Conservation (phyloP, 2,113 vertebrate species). For the Dolichallabes microphthalmus region DNA sequence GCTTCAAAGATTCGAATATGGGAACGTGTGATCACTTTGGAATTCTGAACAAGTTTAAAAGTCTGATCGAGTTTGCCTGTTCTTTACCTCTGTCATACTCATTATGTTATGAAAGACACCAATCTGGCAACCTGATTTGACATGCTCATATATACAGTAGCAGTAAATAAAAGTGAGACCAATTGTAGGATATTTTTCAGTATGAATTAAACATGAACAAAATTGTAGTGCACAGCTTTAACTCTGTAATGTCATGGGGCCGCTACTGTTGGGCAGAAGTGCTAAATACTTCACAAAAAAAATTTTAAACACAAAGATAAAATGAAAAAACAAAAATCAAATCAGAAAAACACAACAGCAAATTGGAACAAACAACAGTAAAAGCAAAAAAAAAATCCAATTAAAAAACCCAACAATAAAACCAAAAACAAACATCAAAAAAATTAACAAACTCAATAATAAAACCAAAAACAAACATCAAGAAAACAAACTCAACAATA, state of each 20-base stretch:
- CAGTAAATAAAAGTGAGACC: background rate
- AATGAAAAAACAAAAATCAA: background rate
- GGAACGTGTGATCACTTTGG: background rate
- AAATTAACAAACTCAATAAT: background rate
- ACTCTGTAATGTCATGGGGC: background rate
- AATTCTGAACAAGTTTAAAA: background rate
- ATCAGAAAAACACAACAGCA: background rate
- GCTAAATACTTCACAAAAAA: background rate
- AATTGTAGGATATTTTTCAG: background rate
- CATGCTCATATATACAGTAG: no score
- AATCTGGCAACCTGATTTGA: constrained; percentile 15
- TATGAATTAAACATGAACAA: background rate
- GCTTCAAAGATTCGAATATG: background rate
- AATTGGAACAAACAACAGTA: background rate
- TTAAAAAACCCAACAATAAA: no score
- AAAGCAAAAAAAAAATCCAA: background rate
- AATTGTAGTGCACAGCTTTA: background rate
- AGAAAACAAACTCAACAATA: background rate
- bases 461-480: background rate
- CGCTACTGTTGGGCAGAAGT: background rate
- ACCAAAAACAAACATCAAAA: background rate
- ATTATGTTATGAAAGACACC: background rate
- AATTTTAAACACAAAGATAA: background rate
- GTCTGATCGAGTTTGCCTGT: background rate
- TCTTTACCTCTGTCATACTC: background rate